Evolutionary conservation across 2,888 invertebrate genomes (phyloP).

Genomic region (Drosophila phalerata): DNA sequence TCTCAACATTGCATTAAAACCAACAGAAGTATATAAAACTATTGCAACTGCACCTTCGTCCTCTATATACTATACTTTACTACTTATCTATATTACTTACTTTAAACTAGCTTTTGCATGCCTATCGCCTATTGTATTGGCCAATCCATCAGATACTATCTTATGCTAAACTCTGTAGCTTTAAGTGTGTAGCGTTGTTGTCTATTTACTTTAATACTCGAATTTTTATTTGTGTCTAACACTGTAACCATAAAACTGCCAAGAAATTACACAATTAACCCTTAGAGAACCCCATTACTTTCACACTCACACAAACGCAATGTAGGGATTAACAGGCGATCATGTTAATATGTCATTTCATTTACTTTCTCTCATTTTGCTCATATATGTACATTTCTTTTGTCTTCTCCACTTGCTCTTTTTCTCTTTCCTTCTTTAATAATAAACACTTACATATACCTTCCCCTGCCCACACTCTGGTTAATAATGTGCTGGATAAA

Average conservation of each 20-base stretch:
- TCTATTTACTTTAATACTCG: slow-evolving; percentile 25
- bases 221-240: slow-evolving; percentile 32
- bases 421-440: slow-evolving; percentile 31
- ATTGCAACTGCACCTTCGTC: slow-evolving; percentile 14
- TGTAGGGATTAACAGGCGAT: slow-evolving; percentile 33
- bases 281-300: slow-evolving; percentile 29
- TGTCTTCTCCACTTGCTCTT: slow-evolving; percentile 62
- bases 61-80: slow-evolving; percentile 1
- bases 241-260: neutral
- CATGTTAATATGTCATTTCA: slow-evolving; percentile 32
- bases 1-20: slow-evolving; percentile 24
- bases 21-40: neutral
- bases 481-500: slow-evolving; percentile 39
- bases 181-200: slow-evolving; percentile 55
- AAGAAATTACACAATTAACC: slow-evolving; percentile 17
- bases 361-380: slow-evolving; percentile 56
- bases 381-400: slow-evolving; percentile 66
- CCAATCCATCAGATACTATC: slow-evolving; percentile 9
- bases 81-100: slow-evolving; percentile 1
- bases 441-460: slow-evolving; percentile 18
- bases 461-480: slow-evolving; percentile 1
- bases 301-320: slow-evolving; percentile 36
- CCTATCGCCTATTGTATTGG: slow-evolving; percentile 26
- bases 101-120: slow-evolving; percentile 61
- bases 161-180: slow-evolving; percentile 54